A percentile compares a stretch with the other conserved stretches of the same genome.
phyloP scores from a whole-genome alignment of 2,113 vertebrate genomes.

The Thamnophis sirtalis region DNA sequence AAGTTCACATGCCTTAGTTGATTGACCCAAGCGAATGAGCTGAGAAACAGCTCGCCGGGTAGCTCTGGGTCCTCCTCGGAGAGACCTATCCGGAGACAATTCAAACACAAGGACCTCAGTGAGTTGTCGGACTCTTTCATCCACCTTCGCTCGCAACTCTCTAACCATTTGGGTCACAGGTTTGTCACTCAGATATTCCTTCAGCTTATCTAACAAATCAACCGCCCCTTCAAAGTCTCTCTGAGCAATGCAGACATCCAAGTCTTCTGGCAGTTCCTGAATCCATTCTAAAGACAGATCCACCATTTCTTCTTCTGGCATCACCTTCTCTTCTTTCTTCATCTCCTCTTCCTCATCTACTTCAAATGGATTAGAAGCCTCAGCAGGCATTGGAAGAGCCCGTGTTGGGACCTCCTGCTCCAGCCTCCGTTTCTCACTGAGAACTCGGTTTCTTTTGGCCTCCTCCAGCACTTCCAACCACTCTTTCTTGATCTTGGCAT shows the following conservation, averaged over 20 bases:
- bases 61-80: constrained; percentile 89
- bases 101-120: constrained; percentile 95
- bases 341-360: constrained; percentile 46
- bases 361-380: constrained; percentile 85
- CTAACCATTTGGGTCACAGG: constrained; percentile 80
- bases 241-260: constrained; percentile 96
- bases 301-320: constrained; percentile 72
- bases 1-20: constrained; percentile 94
- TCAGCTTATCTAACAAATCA: constrained; percentile 91
- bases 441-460: constrained; percentile 87
- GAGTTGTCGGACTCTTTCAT: constrained; percentile 87
- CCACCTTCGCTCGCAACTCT: constrained; percentile 83
- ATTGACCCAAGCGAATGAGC: constrained; percentile 90
- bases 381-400: constrained; percentile 46
- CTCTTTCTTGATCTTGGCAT: constrained; percentile 98
- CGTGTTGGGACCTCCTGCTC: constrained; percentile 76
- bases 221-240: constrained; percentile 96
- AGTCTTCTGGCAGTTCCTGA: constrained; percentile 92
- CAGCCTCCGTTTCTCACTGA: constrained; percentile 79
- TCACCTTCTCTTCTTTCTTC: constrained; percentile 61
- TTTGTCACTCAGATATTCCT: constrained; percentile 83
- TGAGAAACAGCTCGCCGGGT: constrained; percentile 93
- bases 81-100: constrained; percentile 87
- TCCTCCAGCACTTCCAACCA: constrained; percentile 96
- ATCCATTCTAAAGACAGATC: constrained; percentile 92